Evolutionary conservation across 2,888 invertebrate genomes (phyloP), one percentile per base, ranked within the genome.

Genomic region (Petrophora chlorosata): DNA sequence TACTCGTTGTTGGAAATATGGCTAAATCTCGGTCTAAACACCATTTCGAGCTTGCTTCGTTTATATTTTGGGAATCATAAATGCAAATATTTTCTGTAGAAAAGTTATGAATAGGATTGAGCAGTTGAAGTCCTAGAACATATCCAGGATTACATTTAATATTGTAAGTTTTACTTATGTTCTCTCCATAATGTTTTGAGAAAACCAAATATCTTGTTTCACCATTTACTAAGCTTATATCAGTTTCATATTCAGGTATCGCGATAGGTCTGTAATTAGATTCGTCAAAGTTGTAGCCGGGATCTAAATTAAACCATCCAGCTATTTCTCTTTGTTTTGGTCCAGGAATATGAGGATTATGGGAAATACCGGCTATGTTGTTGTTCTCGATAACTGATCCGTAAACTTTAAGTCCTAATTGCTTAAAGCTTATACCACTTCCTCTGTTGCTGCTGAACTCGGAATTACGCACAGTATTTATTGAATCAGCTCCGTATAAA

Each of bases 391-490:
- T 94, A 0, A 91, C 87, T 4, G 96, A 95, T 49, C 95, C 95
- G 45, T 93, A 92, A 14, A 98, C 92, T 73, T 93, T 94, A 13
- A 97, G 88, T 10, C 98, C 98, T 15, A 98, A 88, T 79, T 97
- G 96, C 68, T 97, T 96, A 51, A 98, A 93, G 72, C 96, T 95
- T 5, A 99, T 94, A 5, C 99, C 99, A 65, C 96, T 97, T 3
- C 97, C 96, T 63, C 92, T 92, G 73, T 98, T 98, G 40, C 94
- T 92, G 0, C 93, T 94, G 72, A 97, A 96, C 70, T 96, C 95
- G 0, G 96, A 96, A 76, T 96, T 95, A 63, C 94, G 94, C 0
- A 97, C 94, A 15, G 94, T 94, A 64, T 97, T 96, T 2, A 96
- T 92, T 0, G 95, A 93, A 73, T 96, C 95, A 1, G 95, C 94